phyloP scores from a whole-genome alignment of 1,140 invertebrate species.

The Whitmania pigra region DNA sequence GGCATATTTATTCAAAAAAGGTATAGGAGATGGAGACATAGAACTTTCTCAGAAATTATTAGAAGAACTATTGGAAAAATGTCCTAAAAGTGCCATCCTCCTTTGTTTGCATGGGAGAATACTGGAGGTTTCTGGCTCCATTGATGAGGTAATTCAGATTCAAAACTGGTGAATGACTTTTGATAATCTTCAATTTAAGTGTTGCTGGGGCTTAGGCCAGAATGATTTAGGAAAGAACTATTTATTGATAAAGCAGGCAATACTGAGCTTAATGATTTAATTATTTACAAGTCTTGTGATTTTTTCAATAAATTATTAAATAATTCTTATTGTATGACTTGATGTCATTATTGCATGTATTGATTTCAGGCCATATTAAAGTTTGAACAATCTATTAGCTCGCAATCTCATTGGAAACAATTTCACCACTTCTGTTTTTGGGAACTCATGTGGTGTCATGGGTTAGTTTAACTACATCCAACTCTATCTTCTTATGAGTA shows the following conservation, averaged over 20 bases:
- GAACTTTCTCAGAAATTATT: slow-evolving; percentile 60
- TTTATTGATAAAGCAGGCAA: too few species aligned
- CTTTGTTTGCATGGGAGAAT: slow-evolving; percentile 76
- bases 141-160: slow-evolving; percentile 46
- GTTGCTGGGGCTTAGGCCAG: too few species aligned
- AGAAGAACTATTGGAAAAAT: slow-evolving; percentile 51
- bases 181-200: too few species aligned
- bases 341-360: too few species aligned
- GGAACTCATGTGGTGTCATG: slow-evolving; percentile 83
- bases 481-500: too few species aligned
- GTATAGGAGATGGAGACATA: slow-evolving; percentile 65
- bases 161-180: too few species aligned
- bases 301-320: too few species aligned
- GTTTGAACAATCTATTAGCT: slow-evolving; percentile 70
- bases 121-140: slow-evolving; percentile 65
- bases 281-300: too few species aligned
- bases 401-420: slow-evolving; percentile 74
- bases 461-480: slow-evolving; percentile 44
- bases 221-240: too few species aligned
- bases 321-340: too few species aligned
- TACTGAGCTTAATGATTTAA: too few species aligned
- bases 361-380: slow-evolving; percentile 53
- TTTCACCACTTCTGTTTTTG: slow-evolving; percentile 90
- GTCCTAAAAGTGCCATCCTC: slow-evolving; percentile 67
- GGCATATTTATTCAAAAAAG: slow-evolving; percentile 36